Base-by-base conservation (phyloP, 2,797 vertebrate species). In the Miichthys miiuy region DNA sequence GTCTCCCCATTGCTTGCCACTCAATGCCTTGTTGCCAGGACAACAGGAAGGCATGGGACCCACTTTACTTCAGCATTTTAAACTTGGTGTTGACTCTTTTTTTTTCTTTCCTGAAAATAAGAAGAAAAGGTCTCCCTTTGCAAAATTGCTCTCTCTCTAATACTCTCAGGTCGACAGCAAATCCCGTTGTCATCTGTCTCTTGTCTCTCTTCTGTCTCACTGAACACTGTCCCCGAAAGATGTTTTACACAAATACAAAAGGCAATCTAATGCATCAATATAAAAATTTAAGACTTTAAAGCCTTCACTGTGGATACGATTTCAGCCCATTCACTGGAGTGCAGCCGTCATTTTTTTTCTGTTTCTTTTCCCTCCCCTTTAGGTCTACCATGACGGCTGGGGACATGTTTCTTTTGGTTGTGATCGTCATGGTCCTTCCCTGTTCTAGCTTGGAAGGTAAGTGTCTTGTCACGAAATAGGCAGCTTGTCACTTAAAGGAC, bases 391-490 rank as follows among this genome's bases (percentile, higher is more conserved):
- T 96, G 96, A 92, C 90, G 56, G 87, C 95, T 91, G 92, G 95
- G 90, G 93, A 91, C 74, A 94, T 96, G 96, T 90, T 97, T 88
- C 92, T 97, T 82, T 93, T 97, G 38, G 86, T 97, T 66, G 89
- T 97, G 73, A 75, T 97, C 71, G 42, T 96, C 92, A 90, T 97
- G 87, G 93, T 93, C 68, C 87, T 96, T 73, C 95, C 96, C 57
- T 96, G 93, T 84, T 94, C 90, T 0, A 94, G 94, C 56, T 82
- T 95, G 90, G 94, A 97, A 95, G 97, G 98, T 99, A 95, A 96
- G 97, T 50, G 30, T 72, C 54, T 68, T 23, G 27, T 62, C 56
- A 60, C 51, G 38, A 68, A 71, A 60, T 60, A 54, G 34, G 34
- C 68, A 77, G 57, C 67, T 65, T 67, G 57, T 74, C 46, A 77